Conservation (phyloP, 2,797 vertebrate species). For the Pipistrellus kuhlii region DNA sequence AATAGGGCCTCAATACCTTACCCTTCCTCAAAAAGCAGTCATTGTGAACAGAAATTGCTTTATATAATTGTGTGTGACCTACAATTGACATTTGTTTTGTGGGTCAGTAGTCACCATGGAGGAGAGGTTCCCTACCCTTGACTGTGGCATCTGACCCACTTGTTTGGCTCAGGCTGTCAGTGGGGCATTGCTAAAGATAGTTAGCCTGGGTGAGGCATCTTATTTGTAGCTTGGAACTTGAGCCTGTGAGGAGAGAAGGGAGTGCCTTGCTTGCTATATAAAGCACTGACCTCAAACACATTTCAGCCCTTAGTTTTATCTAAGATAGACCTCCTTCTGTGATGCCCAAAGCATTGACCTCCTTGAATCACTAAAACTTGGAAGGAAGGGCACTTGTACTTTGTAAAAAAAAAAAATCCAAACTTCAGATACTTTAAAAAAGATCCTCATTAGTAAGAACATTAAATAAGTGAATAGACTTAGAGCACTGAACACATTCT, state of each 20-base stretch:
- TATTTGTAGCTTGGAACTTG: slow-evolving; percentile 17
- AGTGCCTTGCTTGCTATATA: slow-evolving; percentile 52
- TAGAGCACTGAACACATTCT: neutral
- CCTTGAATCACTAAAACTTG: neutral
- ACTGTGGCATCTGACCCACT: slow-evolving; percentile 68
- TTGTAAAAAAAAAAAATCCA: slow-evolving; percentile 13
- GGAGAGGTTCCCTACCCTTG: slow-evolving; percentile 37
- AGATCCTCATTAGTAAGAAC: neutral
- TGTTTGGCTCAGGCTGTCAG: slow-evolving; percentile 53
- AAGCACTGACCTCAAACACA: slow-evolving; percentile 52
- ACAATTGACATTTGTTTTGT: slow-evolving; percentile 51
- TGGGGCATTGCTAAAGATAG: slow-evolving; percentile 65
- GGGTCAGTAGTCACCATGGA: slow-evolving; percentile 35
- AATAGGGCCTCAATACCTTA: neutral
- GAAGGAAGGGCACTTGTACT: neutral
- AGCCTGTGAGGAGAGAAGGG: slow-evolving; percentile 34
- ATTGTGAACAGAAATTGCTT: slow-evolving; percentile 46
- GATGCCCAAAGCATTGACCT: neutral
- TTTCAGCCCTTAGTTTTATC: slow-evolving; percentile 44
- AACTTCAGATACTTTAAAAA: slow-evolving; percentile 28
- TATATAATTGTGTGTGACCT: slow-evolving; percentile 38
- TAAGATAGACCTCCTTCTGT: slow-evolving; percentile 40
- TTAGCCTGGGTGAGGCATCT: slow-evolving; percentile 7
- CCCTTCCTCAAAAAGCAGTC: slow-evolving; percentile 2
- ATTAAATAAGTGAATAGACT: neutral